phyloP scores from a whole-genome alignment of 2,888 invertebrate genomes.

The Metacarcinus magister region DNA sequence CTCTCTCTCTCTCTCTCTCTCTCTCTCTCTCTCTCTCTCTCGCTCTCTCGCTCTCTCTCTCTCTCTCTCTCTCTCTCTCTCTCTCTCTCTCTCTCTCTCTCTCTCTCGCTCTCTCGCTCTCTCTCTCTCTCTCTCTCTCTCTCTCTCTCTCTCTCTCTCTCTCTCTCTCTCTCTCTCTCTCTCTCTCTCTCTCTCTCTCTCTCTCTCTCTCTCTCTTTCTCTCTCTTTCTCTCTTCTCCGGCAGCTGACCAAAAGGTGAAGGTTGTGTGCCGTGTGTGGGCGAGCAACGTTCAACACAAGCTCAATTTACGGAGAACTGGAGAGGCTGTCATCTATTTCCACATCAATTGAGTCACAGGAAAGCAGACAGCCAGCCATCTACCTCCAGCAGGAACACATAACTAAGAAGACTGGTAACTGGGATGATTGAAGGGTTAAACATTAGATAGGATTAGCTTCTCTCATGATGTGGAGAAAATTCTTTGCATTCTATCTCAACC shows the following conservation, averaged over 20 bases:
- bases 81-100: too few relatives aligned
- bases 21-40: too few relatives aligned
- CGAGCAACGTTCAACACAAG: neutral
- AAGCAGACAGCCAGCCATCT: neutral
- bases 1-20: too few relatives aligned
- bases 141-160: neutral
- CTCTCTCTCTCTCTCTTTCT: neutral
- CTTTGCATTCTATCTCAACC: too few relatives aligned
- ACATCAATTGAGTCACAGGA: neutral
- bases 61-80: too few relatives aligned
- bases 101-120: too few relatives aligned
- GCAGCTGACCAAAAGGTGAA: neutral
- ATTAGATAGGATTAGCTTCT: too few relatives aligned
- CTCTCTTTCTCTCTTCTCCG: neutral
- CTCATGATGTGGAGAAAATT: too few relatives aligned
- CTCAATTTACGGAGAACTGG: neutral
- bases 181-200: neutral
- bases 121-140: too few relatives aligned
- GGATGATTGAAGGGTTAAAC: too few relatives aligned
- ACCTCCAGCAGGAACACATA: neutral
- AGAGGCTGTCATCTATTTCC: neutral
- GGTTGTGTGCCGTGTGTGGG: slow-evolving; percentile 31
- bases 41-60: too few relatives aligned
- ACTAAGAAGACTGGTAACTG: too few relatives aligned
- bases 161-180: neutral